Base-by-base conservation (phyloP, 2,888 invertebrate species). In the Ophion obscuratus region DNA sequence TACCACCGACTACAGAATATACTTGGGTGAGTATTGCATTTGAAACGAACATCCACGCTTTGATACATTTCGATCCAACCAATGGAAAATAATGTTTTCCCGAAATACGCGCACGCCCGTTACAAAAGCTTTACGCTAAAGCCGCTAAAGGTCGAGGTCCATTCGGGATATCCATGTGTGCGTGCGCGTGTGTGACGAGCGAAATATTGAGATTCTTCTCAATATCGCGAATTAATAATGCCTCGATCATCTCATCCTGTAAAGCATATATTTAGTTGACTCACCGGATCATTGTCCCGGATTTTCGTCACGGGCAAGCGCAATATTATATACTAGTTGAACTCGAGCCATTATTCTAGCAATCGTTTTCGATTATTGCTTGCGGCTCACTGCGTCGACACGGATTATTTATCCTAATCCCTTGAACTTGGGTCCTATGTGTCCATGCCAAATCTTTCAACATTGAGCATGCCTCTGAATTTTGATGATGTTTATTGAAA, bases 11-110 rank as follows among this genome's bases (percentile, higher is more conserved):
- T 99, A 98, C 95, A 96, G 98, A 91, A 94, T 99, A 88, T 99
- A 97, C 94, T 97, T 98, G 94, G 96, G 99, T 99, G 95, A 98
- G 98, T 97, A 91, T 61, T 75, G 98, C 97, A 91, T 57, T 76
- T 77, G 81, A 84, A 88, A 87, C 85, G 87, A 87, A 85, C 87
- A 87, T 74, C 40, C 40, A 20, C 10, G 53, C 24, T 40, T 27
- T 36, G 57, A 31, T n/a, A 74, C 84, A 62, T 85, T 78, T 81
- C 53, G 24, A 70, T 62, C 59, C 44, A 57, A 57, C 57, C 70
- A 75, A 81, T 83, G 71, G 47, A 64, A 44, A 75, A 77, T 68
- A 73, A 86, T 83, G 20, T 47, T 68, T 73, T 61, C 57, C 47
- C 20, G 27, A 53, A n/a, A 81, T 76, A 62, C 40, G 44, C 5